phyloP scores from a whole-genome alignment of 2,888 invertebrate genomes.

The Pteria penguin region DNA sequence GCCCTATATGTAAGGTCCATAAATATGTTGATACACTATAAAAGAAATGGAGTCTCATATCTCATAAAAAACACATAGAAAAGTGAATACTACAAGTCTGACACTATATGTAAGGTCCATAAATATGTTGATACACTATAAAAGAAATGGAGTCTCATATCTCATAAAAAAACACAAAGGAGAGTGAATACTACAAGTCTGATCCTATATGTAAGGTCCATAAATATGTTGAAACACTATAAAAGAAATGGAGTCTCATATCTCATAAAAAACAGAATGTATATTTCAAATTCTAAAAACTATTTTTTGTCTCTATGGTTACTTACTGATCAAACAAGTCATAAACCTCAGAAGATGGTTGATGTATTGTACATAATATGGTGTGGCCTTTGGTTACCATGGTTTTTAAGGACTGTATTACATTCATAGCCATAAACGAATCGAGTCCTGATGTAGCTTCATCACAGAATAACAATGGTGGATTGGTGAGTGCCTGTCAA shows the following conservation, averaged over 20 bases:
- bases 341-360: slow-evolving; percentile 90
- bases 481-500: slow-evolving; percentile 92
- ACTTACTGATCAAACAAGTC: slow-evolving; percentile 89
- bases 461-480: slow-evolving; percentile 96
- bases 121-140: too few relatives aligned
- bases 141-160: too few relatives aligned
- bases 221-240: not conserved
- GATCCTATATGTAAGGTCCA: not conserved
- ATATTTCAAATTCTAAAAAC: not conserved
- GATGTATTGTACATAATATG: slow-evolving; percentile 95
- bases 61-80: too few relatives aligned
- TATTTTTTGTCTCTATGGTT: too few relatives aligned
- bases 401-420: slow-evolving; percentile 86
- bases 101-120: too few relatives aligned
- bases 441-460: slow-evolving; percentile 98
- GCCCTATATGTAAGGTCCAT: too few relatives aligned
- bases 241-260: not conserved
- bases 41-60: too few relatives aligned
- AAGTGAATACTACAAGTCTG: too few relatives aligned
- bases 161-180: too few relatives aligned
- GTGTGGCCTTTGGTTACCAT: slow-evolving; percentile 89
- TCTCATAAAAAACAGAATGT: not conserved
- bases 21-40: too few relatives aligned
- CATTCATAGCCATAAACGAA: slow-evolving; percentile 97
- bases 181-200: not conserved